Evolutionary conservation across 2,888 invertebrate genomes (phyloP), one percentile per base, ranked within the genome.

Genomic region (Apotomis capreana): DNA sequence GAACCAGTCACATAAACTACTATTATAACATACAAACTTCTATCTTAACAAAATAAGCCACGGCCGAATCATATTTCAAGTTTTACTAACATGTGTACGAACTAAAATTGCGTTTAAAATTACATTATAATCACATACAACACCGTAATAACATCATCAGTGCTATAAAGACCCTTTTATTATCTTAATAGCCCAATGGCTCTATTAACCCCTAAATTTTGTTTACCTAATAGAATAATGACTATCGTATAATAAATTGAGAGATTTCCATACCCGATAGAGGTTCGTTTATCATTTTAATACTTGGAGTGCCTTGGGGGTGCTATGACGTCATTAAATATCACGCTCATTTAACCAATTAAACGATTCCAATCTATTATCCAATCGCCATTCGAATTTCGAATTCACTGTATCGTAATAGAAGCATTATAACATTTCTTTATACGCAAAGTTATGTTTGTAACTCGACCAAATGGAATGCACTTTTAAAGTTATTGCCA

Each of bases 141-240:
- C 61, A 68, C 68, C 61, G 57, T 68, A 72, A 72, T 68, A 58
- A 68, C 68, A 63, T 68, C 72, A 68, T 72, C 72, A 68, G 36
- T 44, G 51, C 44, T 61, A 63, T 72, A 73, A 60, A 51, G 44
- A 83, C 85, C 87, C 84, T 80, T 77, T 78, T 78, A 83, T 84
- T 84, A 82, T 77, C 83, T 79, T 89, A 89, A 90, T 90, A 88
- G 84, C 83, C 81, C 78, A 81, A 92, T 88, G 90, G 85, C 91
- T 93, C 89, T 89, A 92, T 92, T 91, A 90, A 88, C 89, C 89
- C 87, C 84, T 79, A 83, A 86, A 85, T 84, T 88, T 84, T 92
- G 91, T 93, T 92, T 91, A 88, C 90, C 84, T 92, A 93, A 92
- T 93, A 92, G 91, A 90, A 92, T 92, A 92, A 92, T 89, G 88